Base-by-base conservation (phyloP, 92 coral and sea anemone genomes). In the Blastomussa wellsi region DNA sequence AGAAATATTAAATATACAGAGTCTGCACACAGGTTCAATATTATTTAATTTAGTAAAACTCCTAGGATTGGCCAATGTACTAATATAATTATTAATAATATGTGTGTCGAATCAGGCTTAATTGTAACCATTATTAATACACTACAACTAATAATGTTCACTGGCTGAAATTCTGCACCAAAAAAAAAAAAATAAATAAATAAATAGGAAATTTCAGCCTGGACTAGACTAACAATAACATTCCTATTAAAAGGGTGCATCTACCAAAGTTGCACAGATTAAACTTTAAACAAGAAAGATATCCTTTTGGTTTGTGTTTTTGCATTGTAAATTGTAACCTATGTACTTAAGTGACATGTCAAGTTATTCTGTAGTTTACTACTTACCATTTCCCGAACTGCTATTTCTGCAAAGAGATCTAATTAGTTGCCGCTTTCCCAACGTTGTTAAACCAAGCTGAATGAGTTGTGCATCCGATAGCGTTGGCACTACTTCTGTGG, bases 401-500 rank as follows among this genome's bases (percentile, higher is more conserved):
- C 78, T 70, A 35, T 79, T 38, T 26, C 74, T 79, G 68, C 42
- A 67, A 68, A 81, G 85, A 42, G 60, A 41, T 48, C 77, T 53
- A 12, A 65, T 22, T 44, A 81, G 36, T 36, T 82, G 79, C 35
- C 79, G 51, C 79, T 82, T 81, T 48, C 79, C 79, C 66, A 67
- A 60, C 26, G 78, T 66, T 41, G 82, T 77, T 19, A 85, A 29
- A 31, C 78, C 88, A n/a, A 77, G 82, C 41, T 85, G 62, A 67
- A 85, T 28, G 39, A 85, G 83, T 20, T 49, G 83, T 7, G 82
- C 78, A 39, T 77, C 88, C 36, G 83, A 85, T 39, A 77, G 69
- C 24, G 83, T 86, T 26, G 37, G 35, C 42, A 78, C 88, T n/a
- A 85, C 31, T 44, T 85, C 83, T 0, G 74, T 22, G 29, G 83